Percentiles rank a stretch among this genome's conserved stretches.
phyloP scores from a whole-genome alignment of 2,797 vertebrate species.

The Amniataba percoides region DNA sequence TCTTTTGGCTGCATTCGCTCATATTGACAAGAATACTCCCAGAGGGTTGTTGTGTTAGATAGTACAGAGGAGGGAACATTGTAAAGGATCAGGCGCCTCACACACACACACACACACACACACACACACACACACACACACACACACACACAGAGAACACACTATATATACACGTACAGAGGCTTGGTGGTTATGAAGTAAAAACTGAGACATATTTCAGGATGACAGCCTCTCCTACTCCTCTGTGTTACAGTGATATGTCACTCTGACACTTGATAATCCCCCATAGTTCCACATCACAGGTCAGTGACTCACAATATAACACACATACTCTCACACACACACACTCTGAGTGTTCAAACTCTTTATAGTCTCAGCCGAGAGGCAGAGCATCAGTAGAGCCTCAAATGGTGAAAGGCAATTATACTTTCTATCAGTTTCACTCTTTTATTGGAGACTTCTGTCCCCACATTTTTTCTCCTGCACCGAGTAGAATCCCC shows the following conservation, averaged over 20 bases:
- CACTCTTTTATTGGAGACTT: constrained; percentile 54
- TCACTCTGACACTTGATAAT: constrained; percentile 83
- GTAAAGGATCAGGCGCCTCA: constrained; percentile 41
- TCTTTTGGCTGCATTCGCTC: constrained; percentile 48
- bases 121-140: constrained; percentile 42
- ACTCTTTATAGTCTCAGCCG: constrained; percentile 48
- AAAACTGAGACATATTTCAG: constrained; percentile 79
- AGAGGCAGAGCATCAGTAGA: constrained; percentile 45
- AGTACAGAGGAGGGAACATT: constrained; percentile 43
- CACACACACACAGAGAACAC: constrained; percentile 15
- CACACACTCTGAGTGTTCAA: constrained; percentile 40
- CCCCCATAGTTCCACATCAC: constrained; percentile 74
- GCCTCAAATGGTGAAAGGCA: constrained; percentile 52
- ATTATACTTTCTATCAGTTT: constrained; percentile 65
- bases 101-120: constrained; percentile 40
- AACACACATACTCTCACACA: constrained; percentile 31
- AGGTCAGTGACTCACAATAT: constrained; percentile 53
- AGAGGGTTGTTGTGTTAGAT: constrained; percentile 49
- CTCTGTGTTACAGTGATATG: constrained; percentile 71
- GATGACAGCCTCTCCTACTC: constrained; percentile 71
- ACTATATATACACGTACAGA: constrained; percentile 29
- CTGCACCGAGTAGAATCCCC: constrained; percentile 8
- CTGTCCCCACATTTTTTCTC: constrained; percentile 45
- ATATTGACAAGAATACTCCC: constrained; percentile 58
- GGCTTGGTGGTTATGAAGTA: constrained; percentile 66